Evolutionary conservation across 2,888 invertebrate species (phyloP), one percentile per base, ranked within the genome.

Genomic region (Epiblema foenella): DNA sequence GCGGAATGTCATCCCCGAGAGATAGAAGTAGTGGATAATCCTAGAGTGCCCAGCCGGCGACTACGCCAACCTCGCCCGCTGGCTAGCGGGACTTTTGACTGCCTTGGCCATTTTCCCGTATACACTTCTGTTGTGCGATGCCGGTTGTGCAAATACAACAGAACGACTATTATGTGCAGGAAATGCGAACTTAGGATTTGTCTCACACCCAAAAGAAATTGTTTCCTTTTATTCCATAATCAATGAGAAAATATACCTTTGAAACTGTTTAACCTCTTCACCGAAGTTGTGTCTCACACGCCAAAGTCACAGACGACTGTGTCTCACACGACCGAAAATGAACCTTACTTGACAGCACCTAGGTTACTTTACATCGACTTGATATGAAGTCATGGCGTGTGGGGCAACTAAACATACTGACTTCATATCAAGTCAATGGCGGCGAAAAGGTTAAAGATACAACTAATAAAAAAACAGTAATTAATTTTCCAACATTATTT

Each of bases 191-290:
- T 58, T 17, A 58, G 58, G 37, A 18, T 58, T 11, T 58, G 39
- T 39, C 39, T 58, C 12, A 58, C 58, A 18, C 0, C 18, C 12
- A 58, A 58, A 17, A 37, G 39, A 10, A 58, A 58, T 18, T 58
- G 58, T 39, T 58, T 58, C 18, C 33, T 58, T 18, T 58, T 10
- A 11, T 58, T 39, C 37, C 58, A 58, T 39, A 46, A 46, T 46
- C 46, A 12, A 12, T 39, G 39, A 39, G 12, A 39, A 8, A 33
- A 33, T 33, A 33, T 29, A 29, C 2, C 2, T 29, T n/a, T n/a
- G n/a, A n/a, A n/a, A n/a, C n/a, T n/a, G n/a, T n/a, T n/a, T n/a
- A n/a, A n/a, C n/a, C n/a, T n/a, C n/a, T n/a, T n/a, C n/a, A n/a
- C n/a, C n/a, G n/a, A n/a, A n/a, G n/a, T n/a, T n/a, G n/a, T n/a